phyloP scores from a whole-genome alignment of 2,797 vertebrate species.

The Morus bassanus region DNA sequence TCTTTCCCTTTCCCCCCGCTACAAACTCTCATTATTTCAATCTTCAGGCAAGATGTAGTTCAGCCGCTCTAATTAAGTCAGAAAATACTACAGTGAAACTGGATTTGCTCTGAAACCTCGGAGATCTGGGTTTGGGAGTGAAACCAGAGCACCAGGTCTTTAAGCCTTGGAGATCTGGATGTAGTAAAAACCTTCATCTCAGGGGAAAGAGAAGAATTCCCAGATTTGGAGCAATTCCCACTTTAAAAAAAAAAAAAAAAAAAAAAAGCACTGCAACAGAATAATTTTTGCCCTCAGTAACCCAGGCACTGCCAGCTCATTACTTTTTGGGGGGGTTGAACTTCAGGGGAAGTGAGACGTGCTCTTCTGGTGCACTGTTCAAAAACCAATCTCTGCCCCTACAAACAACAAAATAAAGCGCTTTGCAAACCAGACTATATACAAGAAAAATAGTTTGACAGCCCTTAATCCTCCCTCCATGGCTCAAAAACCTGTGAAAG shows the following conservation, averaged over 20 bases:
- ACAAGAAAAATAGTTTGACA: neutral
- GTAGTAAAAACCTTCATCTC: neutral
- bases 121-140: neutral
- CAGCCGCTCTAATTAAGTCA: neutral
- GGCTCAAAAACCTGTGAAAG: neutral
- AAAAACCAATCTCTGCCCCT: neutral
- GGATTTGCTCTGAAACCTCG: neutral
- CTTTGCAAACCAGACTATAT: neutral
- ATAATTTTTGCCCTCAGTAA: neutral
- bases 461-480: neutral
- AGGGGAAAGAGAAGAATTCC: neutral
- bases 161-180: neutral
- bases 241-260: neutral
- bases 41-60: neutral
- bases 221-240: neutral
- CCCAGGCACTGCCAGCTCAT: accelerated
- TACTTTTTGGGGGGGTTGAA: neutral
- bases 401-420: neutral
- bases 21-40: neutral
- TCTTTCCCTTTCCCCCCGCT: neutral
- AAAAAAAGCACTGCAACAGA: neutral
- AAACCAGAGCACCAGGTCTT: neutral
- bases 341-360: accelerated
- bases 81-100: neutral
- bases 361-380: neutral